Base-by-base conservation (phyloP, 2,113 vertebrate species). In the Terrapene triunguis region DNA sequence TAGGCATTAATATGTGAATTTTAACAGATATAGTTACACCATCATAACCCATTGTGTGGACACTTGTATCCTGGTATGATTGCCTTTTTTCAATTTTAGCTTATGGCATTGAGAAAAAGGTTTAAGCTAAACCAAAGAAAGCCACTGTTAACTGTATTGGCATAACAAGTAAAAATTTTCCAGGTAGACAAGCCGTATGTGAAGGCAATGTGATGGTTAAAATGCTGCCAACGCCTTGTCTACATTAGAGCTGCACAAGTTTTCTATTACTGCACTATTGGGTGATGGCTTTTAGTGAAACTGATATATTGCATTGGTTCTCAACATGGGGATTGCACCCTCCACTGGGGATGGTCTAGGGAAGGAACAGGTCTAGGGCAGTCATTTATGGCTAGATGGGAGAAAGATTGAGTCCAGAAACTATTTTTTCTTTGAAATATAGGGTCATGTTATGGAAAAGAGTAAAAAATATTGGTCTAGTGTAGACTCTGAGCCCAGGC, bases 111-210 rank as follows among this genome's bases (percentile, higher is more conserved):
- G n/a, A 91, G 51, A 42, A 65, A 92, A 42, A 55, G 95, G 86
- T 92, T 95, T 69, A 83, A 21, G 0, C 0, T 93, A 87, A 88
- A 88, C 32, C 50, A 55, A n/a, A 65, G 25, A 44, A 54, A 78
- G 89, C 16, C 16, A 62, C 11, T 94, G 57, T 84, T 48, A 22
- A 13, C 17, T 62, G 48, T 44, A 96, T 96, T 91, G 91, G 96
- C 94, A 95, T 95, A 92, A 93, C 96, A 88, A 83, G 94, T 95
- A 57, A 85, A 2, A 0, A 57, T 91, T 88, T 95, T 69, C 84
- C 57, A 3, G 22, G 35, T 69, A 44, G 83, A 24, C 54, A 79
- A 11, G 55, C 19, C 85, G n/a, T 88, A 1, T 13, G 89, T n/a
- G n/a, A 87, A 84, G 80, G 19, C 86, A 82, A 81, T 81, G 69